phyloP scores from a whole-genome alignment of 2,113 vertebrate genomes.

The Megalops atlanticus region DNA sequence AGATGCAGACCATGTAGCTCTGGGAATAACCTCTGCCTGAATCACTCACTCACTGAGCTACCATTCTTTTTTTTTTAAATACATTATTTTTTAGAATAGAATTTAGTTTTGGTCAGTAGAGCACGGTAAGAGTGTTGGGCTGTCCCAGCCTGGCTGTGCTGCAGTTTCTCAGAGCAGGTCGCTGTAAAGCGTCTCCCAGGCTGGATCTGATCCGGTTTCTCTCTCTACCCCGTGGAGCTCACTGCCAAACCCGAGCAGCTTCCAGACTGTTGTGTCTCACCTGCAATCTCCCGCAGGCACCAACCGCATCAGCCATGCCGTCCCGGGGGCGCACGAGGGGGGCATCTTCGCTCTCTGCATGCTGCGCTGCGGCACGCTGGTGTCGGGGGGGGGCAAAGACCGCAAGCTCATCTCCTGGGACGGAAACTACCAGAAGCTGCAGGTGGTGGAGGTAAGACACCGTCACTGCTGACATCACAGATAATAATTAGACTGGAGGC shows the following conservation, averaged over 20 bases:
- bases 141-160: neutral
- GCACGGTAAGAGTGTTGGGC: neutral
- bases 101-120: neutral
- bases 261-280: slow-evolving; percentile 21
- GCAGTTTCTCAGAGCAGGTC: neutral
- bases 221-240: neutral
- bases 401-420: slow-evolving; percentile 91
- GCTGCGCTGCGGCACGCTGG: slow-evolving; percentile 87
- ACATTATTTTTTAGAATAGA: neutral
- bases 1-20: neutral
- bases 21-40: neutral
- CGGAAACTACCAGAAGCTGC: slow-evolving; percentile 87
- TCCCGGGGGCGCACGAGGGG: slow-evolving; percentile 92
- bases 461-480: neutral
- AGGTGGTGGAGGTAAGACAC: slow-evolving; percentile 82
- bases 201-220: neutral
- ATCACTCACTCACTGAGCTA: neutral
- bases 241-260: neutral
- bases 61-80: neutral
- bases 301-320: slow-evolving; percentile 89
- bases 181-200: neutral
- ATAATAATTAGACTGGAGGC: neutral
- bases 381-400: slow-evolving; percentile 94
- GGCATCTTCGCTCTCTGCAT: slow-evolving; percentile 96
- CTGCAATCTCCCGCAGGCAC: slow-evolving; percentile 75